Base-by-base conservation (phyloP, 2,888 invertebrate genomes). In the Leucophenga montana region DNA sequence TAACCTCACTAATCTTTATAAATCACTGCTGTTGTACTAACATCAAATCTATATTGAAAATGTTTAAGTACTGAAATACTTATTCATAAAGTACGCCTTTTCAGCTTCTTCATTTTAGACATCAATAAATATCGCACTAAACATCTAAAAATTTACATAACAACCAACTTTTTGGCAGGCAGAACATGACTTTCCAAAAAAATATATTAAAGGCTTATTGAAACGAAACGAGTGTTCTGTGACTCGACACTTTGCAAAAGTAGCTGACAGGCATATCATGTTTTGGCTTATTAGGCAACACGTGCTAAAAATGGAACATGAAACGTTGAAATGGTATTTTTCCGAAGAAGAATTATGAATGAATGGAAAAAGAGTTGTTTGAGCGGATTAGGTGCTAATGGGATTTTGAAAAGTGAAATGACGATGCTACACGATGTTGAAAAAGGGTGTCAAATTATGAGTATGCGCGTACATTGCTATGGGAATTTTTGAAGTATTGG, bases 381-480 rank as follows among this genome's bases (percentile, higher is more conserved):
- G 65, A 69, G 62, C 64, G 71, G 69, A 66, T 71, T 69, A 68
- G 54, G 71, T 62, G 62, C 50, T 72, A 72, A 72, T 72, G 54
- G 65, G 70, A 67, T 72, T 39, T 39, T 61, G 61, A 69, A 72
- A 71, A 67, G 16, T 69, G 50, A 56, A 33, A 18, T 33, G 62
- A 33, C 20, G 50, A 18, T 48, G 62, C n/a, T 18, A 39, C 16
- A 22, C 56, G 18, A 68, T 39, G 9, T 14, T 3, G 8, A 48
- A 11, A 50, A 66, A 59, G 71, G 69, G 71, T 71, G 71, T 71
- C 71, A 67, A 66, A 69, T 71, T 71, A 71, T 71, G 69, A 69
- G 69, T 67, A 71, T 61, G 68, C 53, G 66, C 44, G 56, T n/a
- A 44, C 11, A 61, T 31, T 65, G 66, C 59, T 46, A 53, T 16